Base-by-base conservation (phyloP, 2,113 vertebrate species). In the Catharus bicknelli region DNA sequence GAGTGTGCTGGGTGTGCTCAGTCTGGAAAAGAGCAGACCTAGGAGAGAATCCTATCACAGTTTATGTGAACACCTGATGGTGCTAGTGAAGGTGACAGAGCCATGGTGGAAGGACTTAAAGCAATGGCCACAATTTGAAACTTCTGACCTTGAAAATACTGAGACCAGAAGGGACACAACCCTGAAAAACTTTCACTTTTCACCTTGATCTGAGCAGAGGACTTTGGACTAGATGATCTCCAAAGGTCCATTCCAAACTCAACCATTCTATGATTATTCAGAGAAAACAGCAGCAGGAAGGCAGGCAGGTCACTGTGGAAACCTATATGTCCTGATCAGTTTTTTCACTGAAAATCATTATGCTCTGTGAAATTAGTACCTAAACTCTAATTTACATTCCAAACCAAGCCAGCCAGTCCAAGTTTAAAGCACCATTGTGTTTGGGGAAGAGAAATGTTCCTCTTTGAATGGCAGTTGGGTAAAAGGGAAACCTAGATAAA, bases 251-350 rank as follows among this genome's bases (percentile, higher is more conserved):
- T 86, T 76, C 34, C n/a, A 55, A 68, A 47, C 8, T 55, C 40
- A 77, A 40, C 5, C 59, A 8, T 13, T 77, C 45, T 48, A 20
- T 38, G 40, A 59, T 73, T 69, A 62, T 55, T 90, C 43, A 54
- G 16, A 25, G 38, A 30, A 91, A 82, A 87, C 4, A 27, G 11
- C 4, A 7, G 7, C 23, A 89, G 58, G 7, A 4, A 61, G 18
- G 34, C n/a, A 68, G 17, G 6, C 1, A 1, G 14, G 48, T 25
- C 17, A 73, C 36, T 58, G 13, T 25, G 4, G 30, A 38, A 11
- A 63, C 1, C 2, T 19, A 20, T 42, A 61, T 7, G 4, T 34
- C 43, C 40, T 5, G 0, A 26, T 16, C 27, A n/a, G 3, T 55
- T 88, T 64, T 72, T 74, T 84, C 55, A 36, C 29, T 70, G 25